Percentiles rank a stretch among this genome's conserved stretches.
These are phyloP conservation scores for Lipophrys pholis DNA, from an alignment of 2,113 vertebrate species.

Conservation along the genomic window DNA sequence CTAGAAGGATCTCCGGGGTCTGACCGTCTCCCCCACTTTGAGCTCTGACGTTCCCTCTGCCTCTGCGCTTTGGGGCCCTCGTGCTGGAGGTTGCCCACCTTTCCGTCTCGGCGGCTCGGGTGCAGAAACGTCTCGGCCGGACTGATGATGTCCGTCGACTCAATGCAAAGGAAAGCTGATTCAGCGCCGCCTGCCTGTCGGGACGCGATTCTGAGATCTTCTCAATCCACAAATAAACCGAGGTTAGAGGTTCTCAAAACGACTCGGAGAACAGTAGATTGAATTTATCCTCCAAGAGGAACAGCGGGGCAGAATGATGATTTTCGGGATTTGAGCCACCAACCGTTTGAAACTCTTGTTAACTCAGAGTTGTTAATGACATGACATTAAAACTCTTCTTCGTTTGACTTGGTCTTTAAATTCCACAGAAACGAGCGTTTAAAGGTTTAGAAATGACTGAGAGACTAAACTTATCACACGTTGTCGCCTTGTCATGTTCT, in stretches of 20 bases:
- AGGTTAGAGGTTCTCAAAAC: constrained; percentile 65
- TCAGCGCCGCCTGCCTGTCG: constrained; percentile 46
- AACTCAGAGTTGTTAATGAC: too few species aligned
- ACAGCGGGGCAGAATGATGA: too few species aligned
- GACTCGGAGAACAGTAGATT: constrained; percentile 27
- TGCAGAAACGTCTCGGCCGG: constrained; percentile 24
- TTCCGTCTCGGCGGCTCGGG: constrained; percentile 39
- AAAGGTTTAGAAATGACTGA: too few species aligned
- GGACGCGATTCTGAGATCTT: constrained; percentile 30
- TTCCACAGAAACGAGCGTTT: too few species aligned
- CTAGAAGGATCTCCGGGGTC: constrained; percentile 30
- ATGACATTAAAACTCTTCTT: too few species aligned
- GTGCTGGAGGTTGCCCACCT: constrained; percentile 49
- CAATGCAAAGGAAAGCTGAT: constrained; percentile 62
- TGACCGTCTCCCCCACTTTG: constrained; percentile 52
- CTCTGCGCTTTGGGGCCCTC: constrained; percentile 56
- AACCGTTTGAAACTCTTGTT: too few species aligned
- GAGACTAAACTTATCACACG: too few species aligned
- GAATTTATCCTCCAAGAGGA: too few species aligned
- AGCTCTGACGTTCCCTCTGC: constrained; percentile 54
- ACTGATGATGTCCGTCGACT: constrained; percentile 57
- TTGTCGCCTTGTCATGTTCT: too few species aligned
- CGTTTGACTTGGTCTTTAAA: too few species aligned
- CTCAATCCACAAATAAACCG: not conserved
- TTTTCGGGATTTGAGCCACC: too few species aligned